These are phyloP conservation scores for Oncorhynchus gorbuscha DNA, from an alignment of 2,113 vertebrate genomes.

Conservation along the genomic window DNA sequence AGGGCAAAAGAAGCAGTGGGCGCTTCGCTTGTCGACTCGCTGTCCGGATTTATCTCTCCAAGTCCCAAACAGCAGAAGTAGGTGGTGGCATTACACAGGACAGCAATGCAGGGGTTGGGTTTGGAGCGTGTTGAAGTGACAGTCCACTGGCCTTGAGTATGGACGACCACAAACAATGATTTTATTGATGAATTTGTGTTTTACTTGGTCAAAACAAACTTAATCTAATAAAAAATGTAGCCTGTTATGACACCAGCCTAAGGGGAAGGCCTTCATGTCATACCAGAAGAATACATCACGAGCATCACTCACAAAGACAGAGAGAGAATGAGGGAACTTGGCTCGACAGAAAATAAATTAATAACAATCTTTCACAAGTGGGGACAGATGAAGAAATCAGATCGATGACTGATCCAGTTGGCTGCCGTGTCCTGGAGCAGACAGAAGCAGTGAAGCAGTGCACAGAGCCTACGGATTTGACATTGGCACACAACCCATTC, in stretches of 20 bases:
- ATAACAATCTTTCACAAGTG: constrained; percentile 53
- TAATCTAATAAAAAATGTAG: too few species aligned
- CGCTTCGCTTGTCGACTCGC: constrained; percentile 29
- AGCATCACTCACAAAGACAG: constrained; percentile 31
- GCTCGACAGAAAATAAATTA: constrained; percentile 26
- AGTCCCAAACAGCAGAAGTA: neutral
- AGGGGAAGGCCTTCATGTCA: neutral
- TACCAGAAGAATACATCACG: constrained; percentile 24
- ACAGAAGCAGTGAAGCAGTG: neutral
- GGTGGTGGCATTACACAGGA: neutral
- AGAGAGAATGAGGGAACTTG: neutral
- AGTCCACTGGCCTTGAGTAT: too few species aligned
- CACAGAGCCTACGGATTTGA: constrained; percentile 39
- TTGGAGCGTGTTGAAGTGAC: neutral
- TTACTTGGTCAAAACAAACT: too few species aligned
- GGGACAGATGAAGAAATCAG: constrained; percentile 50
- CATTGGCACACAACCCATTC: constrained; percentile 48
- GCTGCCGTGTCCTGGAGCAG: constrained; percentile 21
- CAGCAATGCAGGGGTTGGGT: neutral
- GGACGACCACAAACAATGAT: neutral
- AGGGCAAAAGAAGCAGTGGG: constrained; percentile 26
- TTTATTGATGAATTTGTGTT: neutral
- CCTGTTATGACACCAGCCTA: too few species aligned
- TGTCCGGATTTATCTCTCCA: constrained; percentile 17
- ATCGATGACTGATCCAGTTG: constrained; percentile 65